phyloP scores from a whole-genome alignment of 2,888 invertebrate species.

The Drosophila falleni region DNA sequence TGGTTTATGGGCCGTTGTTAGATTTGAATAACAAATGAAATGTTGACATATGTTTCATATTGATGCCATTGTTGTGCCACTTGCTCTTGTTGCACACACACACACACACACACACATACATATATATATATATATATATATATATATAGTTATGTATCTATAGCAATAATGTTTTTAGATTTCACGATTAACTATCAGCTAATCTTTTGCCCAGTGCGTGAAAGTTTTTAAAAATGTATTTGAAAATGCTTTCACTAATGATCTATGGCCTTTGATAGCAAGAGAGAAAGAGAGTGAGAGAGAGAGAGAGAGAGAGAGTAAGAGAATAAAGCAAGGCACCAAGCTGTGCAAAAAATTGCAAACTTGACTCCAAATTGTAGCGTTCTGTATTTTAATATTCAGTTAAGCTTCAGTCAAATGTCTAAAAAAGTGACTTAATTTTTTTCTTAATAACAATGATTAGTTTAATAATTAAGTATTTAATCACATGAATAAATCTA shows the following conservation, averaged over 20 bases:
- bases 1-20: conserved; percentile 61
- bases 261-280: conserved; percentile 25
- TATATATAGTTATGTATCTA: conserved; percentile 10
- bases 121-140: not conserved
- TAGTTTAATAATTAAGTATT: not conserved
- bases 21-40: conserved; percentile 83
- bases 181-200: conserved; percentile 50
- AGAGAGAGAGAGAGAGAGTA: not conserved
- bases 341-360: not conserved
- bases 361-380: not conserved
- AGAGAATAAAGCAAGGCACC: not conserved
- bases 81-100: conserved; percentile 29
- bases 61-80: conserved; percentile 64
- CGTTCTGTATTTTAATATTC: not conserved
- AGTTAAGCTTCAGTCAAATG: not conserved
- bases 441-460: not conserved
- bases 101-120: not conserved
- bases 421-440: not conserved
- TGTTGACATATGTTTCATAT: conserved; percentile 83
- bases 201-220: conserved; percentile 36
- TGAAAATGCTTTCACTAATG: conserved; percentile 54
- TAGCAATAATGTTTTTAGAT: conserved; percentile 48
- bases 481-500: not conserved
- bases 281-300: not conserved
- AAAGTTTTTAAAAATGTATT: conserved; percentile 48